Evolutionary conservation across 1,140 invertebrate genomes (phyloP).

Genomic region (Chymomyza costata): DNA sequence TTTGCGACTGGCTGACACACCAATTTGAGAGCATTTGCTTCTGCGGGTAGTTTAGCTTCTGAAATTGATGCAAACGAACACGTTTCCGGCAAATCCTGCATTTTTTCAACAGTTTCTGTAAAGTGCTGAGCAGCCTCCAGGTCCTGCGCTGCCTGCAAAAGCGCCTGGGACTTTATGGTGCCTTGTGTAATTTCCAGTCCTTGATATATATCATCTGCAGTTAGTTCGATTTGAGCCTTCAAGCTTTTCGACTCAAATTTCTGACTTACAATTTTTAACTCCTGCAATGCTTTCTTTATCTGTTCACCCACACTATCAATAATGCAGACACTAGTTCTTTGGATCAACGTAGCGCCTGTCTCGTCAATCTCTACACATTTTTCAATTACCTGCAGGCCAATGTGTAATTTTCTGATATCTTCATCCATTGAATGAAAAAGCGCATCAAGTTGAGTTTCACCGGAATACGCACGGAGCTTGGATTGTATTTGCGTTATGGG

Average conservation of each 20-base stretch:
- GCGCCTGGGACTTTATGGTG: conserved; percentile 76
- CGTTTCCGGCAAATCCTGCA: conserved; percentile 74
- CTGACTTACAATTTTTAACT: conserved; percentile 75
- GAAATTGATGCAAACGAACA: conserved; percentile 76
- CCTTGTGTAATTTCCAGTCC: conserved; percentile 77
- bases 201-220: conserved; percentile 76
- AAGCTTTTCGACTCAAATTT: conserved; percentile 51
- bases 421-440: conserved; percentile 78
- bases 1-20: conserved; percentile 72
- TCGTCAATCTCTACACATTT: conserved; percentile 82
- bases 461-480: conserved; percentile 76
- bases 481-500: conserved; percentile 81
- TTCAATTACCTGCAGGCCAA: conserved; percentile 80
- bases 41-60: conserved; percentile 76
- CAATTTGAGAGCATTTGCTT: conserved; percentile 66
- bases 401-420: conserved; percentile 79
- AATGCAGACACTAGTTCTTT: conserved; percentile 80
- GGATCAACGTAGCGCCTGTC: conserved; percentile 80
- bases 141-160: conserved; percentile 77
- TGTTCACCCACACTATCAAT: conserved; percentile 78
- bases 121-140: conserved; percentile 75
- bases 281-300: conserved; percentile 76
- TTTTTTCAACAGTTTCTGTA: conserved; percentile 72
- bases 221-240: conserved; percentile 74
- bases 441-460: conserved; percentile 75